Conservation (phyloP, 2,888 invertebrate species). For the Tachystola acroxantha region DNA sequence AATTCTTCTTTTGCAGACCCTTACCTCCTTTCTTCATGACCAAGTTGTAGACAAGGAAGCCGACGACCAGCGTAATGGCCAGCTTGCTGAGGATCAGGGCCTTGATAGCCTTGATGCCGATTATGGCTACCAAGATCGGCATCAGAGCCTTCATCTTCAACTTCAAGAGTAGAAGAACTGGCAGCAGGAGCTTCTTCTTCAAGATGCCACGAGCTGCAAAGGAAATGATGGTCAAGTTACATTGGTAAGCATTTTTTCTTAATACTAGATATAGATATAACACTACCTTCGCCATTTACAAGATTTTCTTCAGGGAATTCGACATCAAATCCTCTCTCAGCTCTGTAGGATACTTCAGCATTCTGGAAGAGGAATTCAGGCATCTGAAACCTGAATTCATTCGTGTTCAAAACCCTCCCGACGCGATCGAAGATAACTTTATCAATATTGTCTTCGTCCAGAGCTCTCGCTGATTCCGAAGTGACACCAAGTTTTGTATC, state of each 20-base stretch:
- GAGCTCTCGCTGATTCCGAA: constrained; percentile 79
- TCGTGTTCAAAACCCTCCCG: constrained; percentile 83
- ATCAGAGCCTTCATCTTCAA: constrained; percentile 90
- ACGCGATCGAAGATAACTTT: constrained; percentile 86
- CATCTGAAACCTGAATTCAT: constrained; percentile 84
- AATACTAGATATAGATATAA: not conserved
- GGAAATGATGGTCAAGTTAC: not conserved
- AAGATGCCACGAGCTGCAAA: constrained; percentile 84
- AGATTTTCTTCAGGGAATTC: constrained; percentile 72
- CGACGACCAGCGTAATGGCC: constrained; percentile 88
- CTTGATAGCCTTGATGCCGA: constrained; percentile 89
- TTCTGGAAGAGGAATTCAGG: constrained; percentile 85
- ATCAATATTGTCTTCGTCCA: constrained; percentile 81
- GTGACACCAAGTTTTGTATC: constrained; percentile 82
- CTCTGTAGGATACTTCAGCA: constrained; percentile 82
- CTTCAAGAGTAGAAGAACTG: constrained; percentile 87
- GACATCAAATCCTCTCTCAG: constrained; percentile 82
- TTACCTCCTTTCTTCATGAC: constrained; percentile 85
- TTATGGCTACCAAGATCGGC: constrained; percentile 88
- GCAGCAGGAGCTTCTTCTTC: constrained; percentile 90
- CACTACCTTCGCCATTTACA: constrained; percentile 76
- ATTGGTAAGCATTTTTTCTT: not conserved
- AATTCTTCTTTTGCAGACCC: constrained; percentile 14
- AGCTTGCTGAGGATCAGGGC: constrained; percentile 91
- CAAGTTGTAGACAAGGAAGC: constrained; percentile 88